These are phyloP conservation scores for Zonotrichia leucophrys DNA, from an alignment of 2,113 vertebrate genomes.

Conservation along the genomic window DNA sequence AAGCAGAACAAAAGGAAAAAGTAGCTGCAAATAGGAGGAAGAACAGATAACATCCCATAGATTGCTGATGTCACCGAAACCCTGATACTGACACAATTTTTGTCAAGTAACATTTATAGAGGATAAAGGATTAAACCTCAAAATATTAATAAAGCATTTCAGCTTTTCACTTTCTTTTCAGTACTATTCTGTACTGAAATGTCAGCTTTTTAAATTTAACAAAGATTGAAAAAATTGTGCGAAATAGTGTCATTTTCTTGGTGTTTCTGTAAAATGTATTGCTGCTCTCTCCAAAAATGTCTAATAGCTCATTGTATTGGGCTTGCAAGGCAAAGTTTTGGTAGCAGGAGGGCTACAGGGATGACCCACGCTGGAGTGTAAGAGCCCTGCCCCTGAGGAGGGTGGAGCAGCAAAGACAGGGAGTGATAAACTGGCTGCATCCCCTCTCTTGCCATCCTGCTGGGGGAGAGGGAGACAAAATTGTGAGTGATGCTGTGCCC, in stretches of 20 bases:
- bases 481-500: not conserved
- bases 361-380: not conserved
- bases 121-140: not conserved
- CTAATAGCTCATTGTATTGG: not conserved
- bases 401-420: not conserved
- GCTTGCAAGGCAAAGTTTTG: not conserved
- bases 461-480: not conserved
- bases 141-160: not conserved
- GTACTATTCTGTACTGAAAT: not conserved
- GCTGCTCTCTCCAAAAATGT: not conserved
- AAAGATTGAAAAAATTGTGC: not conserved
- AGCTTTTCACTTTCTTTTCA: not conserved
- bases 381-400: not conserved
- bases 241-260: not conserved
- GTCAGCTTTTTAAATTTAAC: not conserved
- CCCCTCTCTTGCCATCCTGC: not conserved
- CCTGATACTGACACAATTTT: not conserved
- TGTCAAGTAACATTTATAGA: not conserved
- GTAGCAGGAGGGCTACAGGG: no score
- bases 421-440: not conserved
- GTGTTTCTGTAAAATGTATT: not conserved
- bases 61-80: not conserved
- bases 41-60: not conserved
- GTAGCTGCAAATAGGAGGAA: not conserved
- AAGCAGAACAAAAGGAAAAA: not conserved